Base-by-base conservation (phyloP, 2,797 vertebrate species). In the Geotrypetes seraphini region DNA sequence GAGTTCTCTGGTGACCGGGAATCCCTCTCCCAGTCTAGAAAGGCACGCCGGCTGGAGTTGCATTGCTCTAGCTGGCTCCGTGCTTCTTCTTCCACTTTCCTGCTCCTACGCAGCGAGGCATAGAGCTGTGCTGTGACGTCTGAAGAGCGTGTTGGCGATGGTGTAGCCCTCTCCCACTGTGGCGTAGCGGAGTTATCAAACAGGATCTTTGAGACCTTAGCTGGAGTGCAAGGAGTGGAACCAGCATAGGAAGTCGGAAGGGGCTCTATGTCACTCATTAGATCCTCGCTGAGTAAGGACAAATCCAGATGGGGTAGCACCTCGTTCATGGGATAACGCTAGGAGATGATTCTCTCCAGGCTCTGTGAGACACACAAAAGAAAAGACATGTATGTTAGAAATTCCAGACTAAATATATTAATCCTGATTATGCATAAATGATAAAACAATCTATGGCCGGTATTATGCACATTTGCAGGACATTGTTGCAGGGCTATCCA, bases 61-160 rank as follows among this genome's bases (percentile, higher is more conserved):
- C n/a, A n/a, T n/a, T 41, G 26, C 26, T 43, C 57, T 15, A 63
- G 32, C 26, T 56, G 61, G 16, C 59, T 53, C 5, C 44, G 22
- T 11, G 63, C 60, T 2, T 53, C 53, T 6, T 43, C 52, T 30
- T 75, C 69, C 0, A 66, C 54, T 15, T 73, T 62, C 1, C 48
- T 50, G 39, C 64, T 66, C 16, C 57, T 55, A 17, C 45, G 64
- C 32, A 78, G 37, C 4, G 72, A 74, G 2, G 66, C 16, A 8
- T 75, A 71, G 12, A 73, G 63, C 22, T 66, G 62, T 3, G 64
- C 45, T 2, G 69, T 74, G 19, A 71, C 67, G 25, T 56, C 56
- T 2, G 72, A 74, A 16, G 50, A 45, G 8, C 28, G 39, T 10
- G 5, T 36, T 36, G 33, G 36, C 6, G 20, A 13, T 17, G 19